Evolutionary conservation across 2,797 vertebrate genomes (phyloP).

Genomic region (Catostomus latipinnis): DNA sequence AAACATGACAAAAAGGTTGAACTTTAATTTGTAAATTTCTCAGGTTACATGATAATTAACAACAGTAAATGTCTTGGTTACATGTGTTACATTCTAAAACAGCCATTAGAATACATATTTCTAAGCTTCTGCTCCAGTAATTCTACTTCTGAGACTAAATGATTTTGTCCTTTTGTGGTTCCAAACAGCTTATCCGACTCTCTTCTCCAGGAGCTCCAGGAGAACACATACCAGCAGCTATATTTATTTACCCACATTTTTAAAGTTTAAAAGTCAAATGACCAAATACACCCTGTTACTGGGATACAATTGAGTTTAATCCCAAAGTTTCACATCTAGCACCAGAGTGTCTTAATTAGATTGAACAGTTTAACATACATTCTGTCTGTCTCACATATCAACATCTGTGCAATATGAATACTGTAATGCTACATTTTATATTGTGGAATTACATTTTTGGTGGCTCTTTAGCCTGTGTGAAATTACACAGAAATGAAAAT

Average conservation of each 20-base stretch:
- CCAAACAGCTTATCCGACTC: conserved; percentile 46
- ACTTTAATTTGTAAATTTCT: conserved; percentile 76
- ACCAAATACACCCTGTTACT: conserved; percentile 25
- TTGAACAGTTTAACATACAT: conserved; percentile 56
- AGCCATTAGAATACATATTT: conserved; percentile 61
- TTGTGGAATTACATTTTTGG: conserved; percentile 10
- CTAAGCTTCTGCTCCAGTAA: conserved; percentile 51
- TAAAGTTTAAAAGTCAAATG: conserved; percentile 20
- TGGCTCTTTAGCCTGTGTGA: conserved; percentile 35
- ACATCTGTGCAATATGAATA: conserved; percentile 21
- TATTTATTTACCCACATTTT: conserved; percentile 32
- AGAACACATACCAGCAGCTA: conserved; percentile 49
- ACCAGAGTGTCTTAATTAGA: conserved; percentile 59
- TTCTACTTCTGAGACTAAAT: conserved; percentile 53
- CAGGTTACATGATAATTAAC: conserved; percentile 67
- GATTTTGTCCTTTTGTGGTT: conserved; percentile 42
- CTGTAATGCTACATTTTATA: conserved; percentile 28
- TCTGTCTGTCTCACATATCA: conserved; percentile 32
- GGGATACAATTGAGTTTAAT: conserved; percentile 48
- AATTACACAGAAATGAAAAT: neutral
- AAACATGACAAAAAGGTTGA: conserved; percentile 66
- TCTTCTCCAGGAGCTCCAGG: conserved; percentile 36
- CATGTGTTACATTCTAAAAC: conserved; percentile 67
- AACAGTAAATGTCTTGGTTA: conserved; percentile 76
- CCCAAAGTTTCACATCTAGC: conserved; percentile 62